A percentile compares a stretch with the other conserved stretches of the same genome.
Evolutionary conservation across 2,888 invertebrate species (phyloP).

Genomic region (Agrilus biguttatus): DNA sequence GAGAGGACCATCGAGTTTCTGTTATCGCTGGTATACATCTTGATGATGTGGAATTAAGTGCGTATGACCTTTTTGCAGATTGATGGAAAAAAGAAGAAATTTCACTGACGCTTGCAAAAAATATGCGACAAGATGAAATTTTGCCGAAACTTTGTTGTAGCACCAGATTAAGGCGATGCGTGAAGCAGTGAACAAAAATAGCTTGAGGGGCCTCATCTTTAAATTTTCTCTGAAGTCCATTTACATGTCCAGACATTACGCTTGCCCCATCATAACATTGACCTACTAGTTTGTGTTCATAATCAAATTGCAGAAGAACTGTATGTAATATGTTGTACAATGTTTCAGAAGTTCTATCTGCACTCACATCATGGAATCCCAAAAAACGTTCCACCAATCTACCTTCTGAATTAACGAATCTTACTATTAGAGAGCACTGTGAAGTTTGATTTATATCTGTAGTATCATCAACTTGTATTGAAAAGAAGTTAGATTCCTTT

Average conservation of each 20-base stretch:
- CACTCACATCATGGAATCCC: background rate
- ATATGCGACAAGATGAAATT: constrained; percentile 10
- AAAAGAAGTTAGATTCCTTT: constrained; percentile 12
- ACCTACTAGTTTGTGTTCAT: background rate
- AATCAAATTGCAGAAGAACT: background rate
- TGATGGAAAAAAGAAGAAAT: constrained; percentile 11
- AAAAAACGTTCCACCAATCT: background rate
- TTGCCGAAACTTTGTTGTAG: constrained; percentile 9
- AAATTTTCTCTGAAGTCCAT: constrained; percentile 4
- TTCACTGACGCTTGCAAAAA: constrained; percentile 12
- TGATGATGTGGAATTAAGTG: background rate
- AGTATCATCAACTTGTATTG: constrained; percentile 15
- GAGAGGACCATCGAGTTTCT: constrained; percentile 9
- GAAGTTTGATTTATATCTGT: constrained; percentile 12
- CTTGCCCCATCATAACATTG: background rate
- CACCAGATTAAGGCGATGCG: constrained; percentile 11
- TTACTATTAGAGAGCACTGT: background rate
- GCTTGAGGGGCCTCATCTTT: constrained; percentile 9
- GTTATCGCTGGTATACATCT: background rate
- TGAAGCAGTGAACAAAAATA: constrained; percentile 8
- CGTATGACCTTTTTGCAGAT: constrained; percentile 7
- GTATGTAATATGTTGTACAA: background rate
- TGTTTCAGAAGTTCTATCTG: background rate
- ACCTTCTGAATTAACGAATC: background rate
- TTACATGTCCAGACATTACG: background rate